These are phyloP conservation scores for Genyomyrus donnyi DNA, from an alignment of 2,113 vertebrate genomes.

Conservation along the genomic window DNA sequence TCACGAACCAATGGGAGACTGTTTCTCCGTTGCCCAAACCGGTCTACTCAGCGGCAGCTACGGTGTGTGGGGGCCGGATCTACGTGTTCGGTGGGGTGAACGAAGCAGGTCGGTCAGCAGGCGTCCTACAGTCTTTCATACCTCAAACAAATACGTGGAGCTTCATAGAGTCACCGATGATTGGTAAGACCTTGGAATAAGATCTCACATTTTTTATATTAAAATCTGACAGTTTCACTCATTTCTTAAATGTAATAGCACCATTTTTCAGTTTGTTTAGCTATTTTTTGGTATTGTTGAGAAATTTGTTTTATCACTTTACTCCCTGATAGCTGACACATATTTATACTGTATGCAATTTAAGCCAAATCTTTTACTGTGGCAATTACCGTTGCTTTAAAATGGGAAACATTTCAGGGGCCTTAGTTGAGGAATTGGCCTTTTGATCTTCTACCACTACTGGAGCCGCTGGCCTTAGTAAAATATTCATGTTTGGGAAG, in stretches of 20 bases:
- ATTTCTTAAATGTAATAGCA: neutral
- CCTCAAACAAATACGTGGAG: constrained; percentile 92
- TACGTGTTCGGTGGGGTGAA: constrained; percentile 95
- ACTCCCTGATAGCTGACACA: neutral
- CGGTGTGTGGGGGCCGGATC: constrained; percentile 89
- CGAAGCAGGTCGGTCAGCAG: constrained; percentile 86
- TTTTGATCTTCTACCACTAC: neutral
- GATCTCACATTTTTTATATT: neutral
- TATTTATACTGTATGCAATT: neutral
- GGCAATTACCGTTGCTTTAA: neutral
- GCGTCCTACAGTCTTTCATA: constrained; percentile 85
- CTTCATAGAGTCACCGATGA: constrained; percentile 98
- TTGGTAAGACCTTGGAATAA: constrained; percentile 66
- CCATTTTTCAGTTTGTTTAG: neutral
- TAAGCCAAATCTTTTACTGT: neutral
- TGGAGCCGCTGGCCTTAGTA: neutral
- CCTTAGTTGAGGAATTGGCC: neutral
- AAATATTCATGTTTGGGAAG: neutral
- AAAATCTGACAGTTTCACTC: neutral
- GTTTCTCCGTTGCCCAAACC: constrained; percentile 91
- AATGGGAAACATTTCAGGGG: neutral
- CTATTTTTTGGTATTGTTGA: neutral
- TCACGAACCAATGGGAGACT: constrained; percentile 96
- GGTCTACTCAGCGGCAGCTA: constrained; percentile 86
- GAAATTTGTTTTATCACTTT: neutral